A percentile compares a stretch with the other conserved stretches of the same genome.
Conservation (phyloP, 2,113 vertebrate species). For the Oreotrochilus melanogaster region DNA sequence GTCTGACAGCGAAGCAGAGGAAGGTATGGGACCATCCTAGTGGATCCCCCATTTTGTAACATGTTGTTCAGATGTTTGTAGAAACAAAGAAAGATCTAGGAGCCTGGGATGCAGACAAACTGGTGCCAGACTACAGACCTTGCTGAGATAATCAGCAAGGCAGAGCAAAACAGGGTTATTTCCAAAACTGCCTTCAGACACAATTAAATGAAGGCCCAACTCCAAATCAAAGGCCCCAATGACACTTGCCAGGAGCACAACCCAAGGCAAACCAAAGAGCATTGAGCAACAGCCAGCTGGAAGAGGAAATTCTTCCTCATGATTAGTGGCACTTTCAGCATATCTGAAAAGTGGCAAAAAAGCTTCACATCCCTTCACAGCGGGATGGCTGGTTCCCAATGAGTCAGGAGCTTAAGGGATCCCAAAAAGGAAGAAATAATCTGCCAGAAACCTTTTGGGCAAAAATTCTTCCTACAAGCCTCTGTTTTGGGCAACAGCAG, state of each 20-base stretch:
- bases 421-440: background rate
- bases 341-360: background rate
- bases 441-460: background rate
- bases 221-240: background rate
- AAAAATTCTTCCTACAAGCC: background rate
- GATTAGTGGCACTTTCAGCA: background rate
- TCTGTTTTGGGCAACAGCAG: background rate
- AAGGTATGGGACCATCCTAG: background rate
- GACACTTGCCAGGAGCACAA: background rate
- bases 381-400: background rate
- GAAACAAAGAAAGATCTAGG: background rate
- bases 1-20: background rate
- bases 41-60: background rate
- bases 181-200: background rate
- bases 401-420: background rate
- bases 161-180: background rate
- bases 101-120: background rate
- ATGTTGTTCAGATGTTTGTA: background rate
- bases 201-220: background rate
- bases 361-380: background rate
- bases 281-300: background rate
- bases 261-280: background rate
- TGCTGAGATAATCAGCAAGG: rapidly evolving
- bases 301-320: background rate
- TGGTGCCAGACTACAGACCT: rapidly evolving